phyloP scores from a whole-genome alignment of 2,113 vertebrate species.

The Pangasianodon gigas region DNA sequence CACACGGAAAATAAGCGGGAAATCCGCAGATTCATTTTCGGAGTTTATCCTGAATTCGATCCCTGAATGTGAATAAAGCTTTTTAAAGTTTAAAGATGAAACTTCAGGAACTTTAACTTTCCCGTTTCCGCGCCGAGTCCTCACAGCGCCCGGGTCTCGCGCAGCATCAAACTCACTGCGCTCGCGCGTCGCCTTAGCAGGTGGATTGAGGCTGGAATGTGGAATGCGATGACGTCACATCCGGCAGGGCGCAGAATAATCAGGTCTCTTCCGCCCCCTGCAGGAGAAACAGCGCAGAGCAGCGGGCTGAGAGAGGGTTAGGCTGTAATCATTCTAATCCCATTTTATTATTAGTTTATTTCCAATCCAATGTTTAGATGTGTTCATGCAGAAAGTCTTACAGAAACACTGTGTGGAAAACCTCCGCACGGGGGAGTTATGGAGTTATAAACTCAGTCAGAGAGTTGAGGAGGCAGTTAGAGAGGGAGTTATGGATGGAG shows the following conservation, averaged over 20 bases:
- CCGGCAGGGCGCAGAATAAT: conserved; percentile 32
- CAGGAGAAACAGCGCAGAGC: conserved; percentile 3
- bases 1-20: neutral
- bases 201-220: conserved; percentile 67
- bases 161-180: conserved; percentile 63
- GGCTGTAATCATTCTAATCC: neutral
- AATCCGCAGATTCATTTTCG: neutral
- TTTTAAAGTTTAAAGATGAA: neutral
- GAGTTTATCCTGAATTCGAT: neutral
- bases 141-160: conserved; percentile 9
- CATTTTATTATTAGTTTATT: neutral
- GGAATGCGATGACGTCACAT: conserved; percentile 67
- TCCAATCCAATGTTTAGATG: neutral
- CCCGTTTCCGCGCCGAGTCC: neutral
- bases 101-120: neutral
- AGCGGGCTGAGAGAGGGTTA: neutral
- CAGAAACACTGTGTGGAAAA: too few relatives aligned
- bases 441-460: too few relatives aligned
- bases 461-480: too few relatives aligned
- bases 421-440: too few relatives aligned
- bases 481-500: too few relatives aligned
- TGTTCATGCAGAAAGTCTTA: too few relatives aligned
- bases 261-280: conserved; percentile 22
- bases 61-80: neutral
- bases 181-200: conserved; percentile 67